Base-by-base conservation (phyloP, 2,113 vertebrate species). In the Sitta europaea region DNA sequence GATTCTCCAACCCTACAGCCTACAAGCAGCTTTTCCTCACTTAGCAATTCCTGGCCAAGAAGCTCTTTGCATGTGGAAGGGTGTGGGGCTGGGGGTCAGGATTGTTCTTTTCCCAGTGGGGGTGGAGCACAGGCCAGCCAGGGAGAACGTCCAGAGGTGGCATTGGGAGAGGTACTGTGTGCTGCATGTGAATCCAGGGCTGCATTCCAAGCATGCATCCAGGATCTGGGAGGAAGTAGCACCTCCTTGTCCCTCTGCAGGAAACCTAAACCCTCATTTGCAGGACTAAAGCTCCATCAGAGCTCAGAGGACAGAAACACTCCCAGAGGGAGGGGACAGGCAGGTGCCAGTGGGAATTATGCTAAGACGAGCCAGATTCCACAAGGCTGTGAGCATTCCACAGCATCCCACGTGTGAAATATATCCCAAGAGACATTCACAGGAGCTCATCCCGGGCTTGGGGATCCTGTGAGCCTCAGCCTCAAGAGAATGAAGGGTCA, bases 401-500 rank as follows among this genome's bases (percentile, higher is more conserved):
- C 1, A 1, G 27, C 42, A 50, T 16, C 29, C 40, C 45, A 43
- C 0, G 0, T 7, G 6, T 47, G 42, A 80, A 66, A 74, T 48
- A 11, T 0, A 42, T 18, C 29, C 59, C 24, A 6, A 7, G 22
- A 84, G 42, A n/a, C 6, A 31, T 22, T 11, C 40, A 29, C 0
- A 0, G 40, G 24, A 3, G 3, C 14, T 68, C 20, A 18, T 14
- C 20, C 36, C 2, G 1, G 50, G 20, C 13, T 24, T 20, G 18
- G 31, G 27, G 7, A 5, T 48, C 58, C n/a, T 42, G 14, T 11
- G 24, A 11, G 61, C 35, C 51, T 71, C 29, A 74, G 15, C 16
- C 40, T 70, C 15, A 63, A 35, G 62, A 22, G 24, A 12, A 53
- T n/a, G 15, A 35, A 24, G 40, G 71, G 3, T 24, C 42, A 53